Evolutionary conservation across 1,140 invertebrate species (phyloP), one percentile per base, ranked within the genome.

Genomic region (Cotesia typhae): DNA sequence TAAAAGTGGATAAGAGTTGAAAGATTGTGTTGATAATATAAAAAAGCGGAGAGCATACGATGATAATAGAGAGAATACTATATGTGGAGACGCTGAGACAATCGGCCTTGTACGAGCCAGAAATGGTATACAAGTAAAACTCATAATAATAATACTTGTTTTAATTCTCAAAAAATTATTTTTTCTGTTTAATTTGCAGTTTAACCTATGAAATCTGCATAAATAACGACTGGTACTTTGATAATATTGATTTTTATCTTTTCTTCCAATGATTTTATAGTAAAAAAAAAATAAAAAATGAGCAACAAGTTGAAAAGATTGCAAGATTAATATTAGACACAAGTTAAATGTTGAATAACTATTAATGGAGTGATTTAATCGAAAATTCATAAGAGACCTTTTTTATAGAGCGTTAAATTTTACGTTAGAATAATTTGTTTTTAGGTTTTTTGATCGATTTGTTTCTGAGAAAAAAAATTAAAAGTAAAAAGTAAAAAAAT

Each of bases 381-480:
- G 35, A 67, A 67, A 67, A 67, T 53, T 67, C 17, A 52, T 67
- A 67, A 67, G 65, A 52, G 63, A 65, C 28, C 63, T 47, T 65
- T 65, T 65, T 65, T 65, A 2, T 38, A 20, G 60, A 63, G 60
- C 60, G 28, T 63, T 63, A 17, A 63, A 63, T 63, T 41, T 41
- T 41, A 41, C 38, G 4, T 41, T 2, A 41, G 38, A 41, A 63
- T 63, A 63, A 35, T 35, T 63, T 17, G 1, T 17, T 17, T 4
- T 63, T 37, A 41, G 14, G 3, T 65, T 38, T 65, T 65, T 60
- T 7, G 2, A 61, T 0, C 14, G 9, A 55, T 70, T 63, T 36
- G 14, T 70, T 70, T 63, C 37, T 38, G 59, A 35, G 59, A 35
- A 70, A 51, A 70, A 60, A 70, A 70, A 61, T 70, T 61, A 17